A percentile compares a stretch with the other conserved stretches of the same genome.
Conservation (phyloP, 1,140 invertebrate genomes). For the Hylaeus anthracinus region DNA sequence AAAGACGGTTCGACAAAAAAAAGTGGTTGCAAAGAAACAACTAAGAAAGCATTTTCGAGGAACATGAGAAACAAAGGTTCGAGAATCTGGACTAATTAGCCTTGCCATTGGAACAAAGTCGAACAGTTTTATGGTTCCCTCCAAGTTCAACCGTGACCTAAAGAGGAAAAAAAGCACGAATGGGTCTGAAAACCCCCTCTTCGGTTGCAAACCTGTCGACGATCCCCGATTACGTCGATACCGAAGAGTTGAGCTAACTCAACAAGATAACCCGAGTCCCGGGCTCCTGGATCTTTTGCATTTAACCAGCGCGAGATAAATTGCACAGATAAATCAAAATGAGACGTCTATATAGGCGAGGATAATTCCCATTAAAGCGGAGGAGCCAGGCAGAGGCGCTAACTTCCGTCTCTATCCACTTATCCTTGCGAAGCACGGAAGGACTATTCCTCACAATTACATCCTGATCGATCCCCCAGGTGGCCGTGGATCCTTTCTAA, state of each 20-base stretch:
- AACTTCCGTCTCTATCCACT: constrained; percentile 63
- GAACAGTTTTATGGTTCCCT: no score
- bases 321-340: constrained; percentile 61
- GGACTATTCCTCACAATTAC: constrained; percentile 62
- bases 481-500: constrained; percentile 32
- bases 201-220: no score
- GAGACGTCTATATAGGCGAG: constrained; percentile 37
- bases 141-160: no score
- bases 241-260: not conserved
- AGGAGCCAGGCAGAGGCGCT: constrained; percentile 6
- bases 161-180: no score
- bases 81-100: no score
- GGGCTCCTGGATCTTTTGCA: constrained; percentile 42
- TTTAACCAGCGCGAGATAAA: constrained; percentile 47
- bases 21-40: no score
- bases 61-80: no score
- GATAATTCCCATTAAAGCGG: constrained; percentile 59
- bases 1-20: no score
- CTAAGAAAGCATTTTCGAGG: no score
- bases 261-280: not conserved
- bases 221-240: no score
- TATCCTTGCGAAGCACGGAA: constrained; percentile 57
- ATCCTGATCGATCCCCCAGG: constrained; percentile 57
- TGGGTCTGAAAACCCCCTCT: no score
- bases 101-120: no score